phyloP scores from a whole-genome alignment of 1,140 invertebrate genomes.

The Maconellicoccus hirsutus region DNA sequence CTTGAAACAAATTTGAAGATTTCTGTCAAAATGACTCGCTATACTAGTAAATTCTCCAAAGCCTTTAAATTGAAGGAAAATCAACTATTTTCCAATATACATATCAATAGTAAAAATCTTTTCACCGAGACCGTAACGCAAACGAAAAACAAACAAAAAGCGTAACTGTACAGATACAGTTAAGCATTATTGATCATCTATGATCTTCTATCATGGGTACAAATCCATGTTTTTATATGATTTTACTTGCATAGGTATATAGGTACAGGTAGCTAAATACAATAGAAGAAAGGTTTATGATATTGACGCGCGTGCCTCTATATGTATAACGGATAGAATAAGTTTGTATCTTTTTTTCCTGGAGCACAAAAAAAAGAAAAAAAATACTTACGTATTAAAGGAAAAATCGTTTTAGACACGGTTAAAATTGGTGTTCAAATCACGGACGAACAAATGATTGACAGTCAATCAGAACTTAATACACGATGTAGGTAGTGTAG shows the following conservation, averaged over 20 bases:
- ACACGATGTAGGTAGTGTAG: not conserved
- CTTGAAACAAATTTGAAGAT: no score
- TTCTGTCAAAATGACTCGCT: no score
- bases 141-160: not conserved
- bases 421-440: slow-evolving; percentile 18
- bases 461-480: slow-evolving; percentile 19
- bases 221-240: no score
- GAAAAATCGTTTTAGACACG: slow-evolving; percentile 16
- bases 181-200: not conserved
- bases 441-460: slow-evolving; percentile 21
- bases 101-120: no score
- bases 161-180: not conserved
- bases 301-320: not conserved
- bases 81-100: not conserved
- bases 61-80: no score
- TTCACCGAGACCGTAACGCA: not conserved
- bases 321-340: not conserved
- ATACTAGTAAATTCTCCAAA: no score
- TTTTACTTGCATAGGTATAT: no score
- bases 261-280: not conserved
- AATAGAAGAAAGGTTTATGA: not conserved
- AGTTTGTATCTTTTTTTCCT: slow-evolving; percentile 13
- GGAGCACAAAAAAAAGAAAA: not conserved
- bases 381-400: not conserved
- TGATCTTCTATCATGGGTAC: not conserved